Evolutionary conservation across 1,140 invertebrate species (phyloP).

Genomic region (Gryon sp.): DNA sequence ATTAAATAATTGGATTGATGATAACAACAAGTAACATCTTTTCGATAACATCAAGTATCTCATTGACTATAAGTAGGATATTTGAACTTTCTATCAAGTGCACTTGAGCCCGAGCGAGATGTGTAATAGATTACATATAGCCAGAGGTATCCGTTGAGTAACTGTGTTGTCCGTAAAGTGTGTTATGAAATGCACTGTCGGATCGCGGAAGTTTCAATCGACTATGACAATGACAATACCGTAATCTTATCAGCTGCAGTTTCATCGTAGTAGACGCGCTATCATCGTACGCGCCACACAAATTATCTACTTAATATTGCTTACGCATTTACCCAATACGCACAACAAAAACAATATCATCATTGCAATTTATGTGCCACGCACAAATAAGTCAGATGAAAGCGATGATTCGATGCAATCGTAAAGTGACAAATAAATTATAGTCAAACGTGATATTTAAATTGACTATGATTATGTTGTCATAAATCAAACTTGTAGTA

Average conservation of each 20-base stretch:
- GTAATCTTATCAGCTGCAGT: constrained; percentile 24
- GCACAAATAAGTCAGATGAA: no score
- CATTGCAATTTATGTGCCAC: no score
- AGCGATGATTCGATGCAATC: no score
- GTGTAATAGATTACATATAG: constrained; percentile 55
- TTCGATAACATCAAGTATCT: constrained; percentile 9
- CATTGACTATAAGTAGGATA: constrained; percentile 1
- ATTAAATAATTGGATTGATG: no score
- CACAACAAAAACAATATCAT: no score
- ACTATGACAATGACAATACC: constrained; percentile 16
- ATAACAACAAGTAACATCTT: no score
- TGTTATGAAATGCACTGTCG: constrained; percentile 23
- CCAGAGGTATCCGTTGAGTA: constrained; percentile 34
- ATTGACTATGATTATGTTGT: no score
- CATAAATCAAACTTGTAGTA: no score
- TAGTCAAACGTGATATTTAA: no score
- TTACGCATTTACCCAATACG: no score
- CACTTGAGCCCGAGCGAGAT: constrained; percentile 32
- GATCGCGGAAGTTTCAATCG: constrained; percentile 34
- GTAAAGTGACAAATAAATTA: no score
- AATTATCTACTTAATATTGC: background rate
- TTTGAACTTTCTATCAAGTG: constrained; percentile 46
- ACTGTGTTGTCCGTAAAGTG: constrained; percentile 44
- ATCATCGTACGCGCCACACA: background rate
- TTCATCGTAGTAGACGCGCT: background rate